Base-by-base conservation (phyloP, 2,888 invertebrate genomes). In the Enchytraeus crypticus region DNA sequence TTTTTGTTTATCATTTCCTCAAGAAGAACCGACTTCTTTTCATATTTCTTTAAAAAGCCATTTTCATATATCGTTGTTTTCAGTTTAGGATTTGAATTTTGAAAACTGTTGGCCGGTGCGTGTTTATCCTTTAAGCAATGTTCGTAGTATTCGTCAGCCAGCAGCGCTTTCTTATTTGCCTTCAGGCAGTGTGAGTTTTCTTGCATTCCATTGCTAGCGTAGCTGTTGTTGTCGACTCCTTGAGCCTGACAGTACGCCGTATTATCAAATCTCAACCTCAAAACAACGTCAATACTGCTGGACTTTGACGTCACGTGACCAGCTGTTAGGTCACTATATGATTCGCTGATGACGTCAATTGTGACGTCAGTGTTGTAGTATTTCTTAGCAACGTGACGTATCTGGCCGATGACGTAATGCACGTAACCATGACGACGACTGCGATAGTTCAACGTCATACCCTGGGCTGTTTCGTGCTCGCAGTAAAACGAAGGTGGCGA, bases 361-460 rank as follows among this genome's bases (percentile, higher is more conserved):
- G 88, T 84, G 84, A 95, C 88, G 71, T 92, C 90, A 75, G 92
- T 92, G 81, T 92, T 87, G 81, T 95, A 95, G 79, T 92, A 92
- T 75, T 90, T 88, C 21, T 34, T 33, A 26, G 47, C 61, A 86
- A 87, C 84, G 88, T 90, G 73, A 76, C 89, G 84, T 67, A 95
- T 92, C 80, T 93, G 93, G 2, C 95, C 96, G 88, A 93, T 93
- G 5, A 95, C 92, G 76, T 97, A 97, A 79, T 91, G 91, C 4
- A 95, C 88, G 77, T 92, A 96, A 0, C 96, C 96, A 65, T 90
- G 84, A 66, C 96, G 83, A 5, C 49, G 45, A 70, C 92, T 92
- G 58, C 80, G 72, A 61, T 78, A 77, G 80, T 96, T 96, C 61
- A 97, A 82, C 0, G 92, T 92, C 64, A 97, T 81, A 0, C 96